phyloP scores from a whole-genome alignment of 2,113 vertebrate genomes.

The Jaculus jaculus region DNA sequence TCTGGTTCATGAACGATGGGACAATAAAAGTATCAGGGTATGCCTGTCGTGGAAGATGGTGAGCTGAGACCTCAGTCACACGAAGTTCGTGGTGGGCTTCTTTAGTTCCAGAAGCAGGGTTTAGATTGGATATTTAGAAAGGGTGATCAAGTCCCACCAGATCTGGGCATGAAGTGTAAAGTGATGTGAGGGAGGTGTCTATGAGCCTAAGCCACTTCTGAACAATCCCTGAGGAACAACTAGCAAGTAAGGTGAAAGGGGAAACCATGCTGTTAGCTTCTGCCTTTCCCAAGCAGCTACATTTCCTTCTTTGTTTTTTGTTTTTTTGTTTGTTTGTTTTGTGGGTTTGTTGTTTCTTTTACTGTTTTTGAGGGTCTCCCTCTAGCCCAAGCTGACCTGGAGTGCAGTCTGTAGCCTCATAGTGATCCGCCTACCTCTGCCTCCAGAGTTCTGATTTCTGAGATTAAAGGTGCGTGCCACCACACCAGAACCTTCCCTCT shows the following conservation, averaged over 20 bases:
- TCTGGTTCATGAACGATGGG: background rate
- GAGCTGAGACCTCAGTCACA: background rate
- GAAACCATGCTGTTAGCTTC: background rate
- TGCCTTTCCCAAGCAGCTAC: background rate
- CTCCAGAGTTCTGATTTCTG: too few species aligned
- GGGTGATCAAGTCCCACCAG: background rate
- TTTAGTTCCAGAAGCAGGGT: background rate
- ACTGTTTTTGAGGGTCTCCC: too few species aligned
- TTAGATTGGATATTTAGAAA: background rate
- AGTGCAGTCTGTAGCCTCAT: too few species aligned
- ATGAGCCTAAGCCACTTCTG: background rate
- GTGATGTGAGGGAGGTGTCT: background rate
- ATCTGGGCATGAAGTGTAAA: background rate
- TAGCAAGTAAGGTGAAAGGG: background rate
- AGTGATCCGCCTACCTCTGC: too few species aligned
- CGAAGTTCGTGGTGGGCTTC: background rate
- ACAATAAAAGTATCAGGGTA: background rate
- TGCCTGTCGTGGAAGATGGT: background rate
- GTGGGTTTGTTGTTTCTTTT: too few species aligned
- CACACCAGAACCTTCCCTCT: background rate
- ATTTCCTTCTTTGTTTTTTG: background rate
- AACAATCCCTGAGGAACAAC: background rate
- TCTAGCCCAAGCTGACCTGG: too few species aligned
- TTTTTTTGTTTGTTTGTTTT: too few species aligned
- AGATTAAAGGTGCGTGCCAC: too few species aligned